phyloP scores from a whole-genome alignment of 2,888 invertebrate species.

The Sipha maydis region DNA sequence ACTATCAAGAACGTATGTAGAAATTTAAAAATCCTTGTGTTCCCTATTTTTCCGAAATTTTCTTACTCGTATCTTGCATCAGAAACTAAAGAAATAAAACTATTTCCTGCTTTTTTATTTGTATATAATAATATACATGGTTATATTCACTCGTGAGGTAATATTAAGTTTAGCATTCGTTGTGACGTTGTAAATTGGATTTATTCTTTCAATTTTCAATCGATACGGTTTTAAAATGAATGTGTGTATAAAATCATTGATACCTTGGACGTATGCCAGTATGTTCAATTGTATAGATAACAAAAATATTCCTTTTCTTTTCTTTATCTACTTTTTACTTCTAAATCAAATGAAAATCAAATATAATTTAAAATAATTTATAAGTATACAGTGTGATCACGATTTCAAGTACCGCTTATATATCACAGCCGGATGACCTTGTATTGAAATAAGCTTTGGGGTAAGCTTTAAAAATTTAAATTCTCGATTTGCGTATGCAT shows the following conservation, averaged over 20 bases:
- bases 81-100: too few species aligned
- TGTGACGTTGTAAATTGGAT: background rate
- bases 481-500: too few species aligned
- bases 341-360: background rate
- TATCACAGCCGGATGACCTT: too few species aligned
- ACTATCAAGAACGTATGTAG: background rate
- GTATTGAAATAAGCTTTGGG: too few species aligned
- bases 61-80: too few species aligned
- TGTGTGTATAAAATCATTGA: background rate
- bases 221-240: background rate
- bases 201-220: background rate
- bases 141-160: background rate
- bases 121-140: background rate
- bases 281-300: background rate
- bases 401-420: too few species aligned
- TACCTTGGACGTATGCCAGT: background rate
- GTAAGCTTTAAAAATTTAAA: too few species aligned
- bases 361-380: too few species aligned
- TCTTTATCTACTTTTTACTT: background rate
- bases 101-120: too few species aligned
- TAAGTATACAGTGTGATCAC: background rate
- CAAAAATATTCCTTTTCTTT: background rate
- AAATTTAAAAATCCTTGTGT: too few species aligned
- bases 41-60: background rate
- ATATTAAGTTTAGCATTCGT: slow-evolving; percentile 4